A percentile compares a stretch with the other conserved stretches of the same genome.
These are phyloP conservation scores for Pygoscelis antarcticus DNA, from an alignment of 2,113 vertebrate species.

Conservation along the genomic window DNA sequence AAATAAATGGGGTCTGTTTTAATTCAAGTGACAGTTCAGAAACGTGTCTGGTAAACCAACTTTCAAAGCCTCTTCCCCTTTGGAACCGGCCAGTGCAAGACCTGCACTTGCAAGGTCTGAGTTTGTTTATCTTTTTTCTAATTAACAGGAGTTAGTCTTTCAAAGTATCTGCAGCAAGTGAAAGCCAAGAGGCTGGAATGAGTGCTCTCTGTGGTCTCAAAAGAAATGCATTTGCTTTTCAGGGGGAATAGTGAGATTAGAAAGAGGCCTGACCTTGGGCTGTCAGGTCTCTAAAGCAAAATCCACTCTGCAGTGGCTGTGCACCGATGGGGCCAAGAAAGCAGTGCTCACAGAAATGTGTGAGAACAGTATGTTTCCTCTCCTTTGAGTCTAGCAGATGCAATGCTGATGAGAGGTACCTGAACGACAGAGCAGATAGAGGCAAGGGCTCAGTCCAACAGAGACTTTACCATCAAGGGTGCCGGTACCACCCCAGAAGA, in stretches of 20 bases:
- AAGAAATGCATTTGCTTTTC: neutral
- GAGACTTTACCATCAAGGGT: neutral
- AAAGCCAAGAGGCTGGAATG: neutral
- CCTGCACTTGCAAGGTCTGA: neutral
- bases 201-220: neutral
- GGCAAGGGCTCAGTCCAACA: neutral
- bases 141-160: conserved; percentile 44
- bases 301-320: neutral
- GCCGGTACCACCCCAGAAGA: too few species aligned
- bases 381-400: neutral
- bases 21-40: neutral
- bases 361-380: neutral
- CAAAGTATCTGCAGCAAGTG: neutral
- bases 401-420: neutral
- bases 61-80: neutral
- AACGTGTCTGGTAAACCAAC: neutral
- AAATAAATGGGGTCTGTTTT: conserved; percentile 25
- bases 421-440: neutral
- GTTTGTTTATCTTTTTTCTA: conserved; percentile 17
- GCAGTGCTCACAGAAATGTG: accelerated
- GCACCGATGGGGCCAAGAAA: neutral
- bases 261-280: neutral
- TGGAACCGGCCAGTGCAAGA: neutral
- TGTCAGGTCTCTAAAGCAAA: neutral
- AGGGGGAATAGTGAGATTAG: neutral